Conservation (phyloP, 2,797 vertebrate species). For the Platalea minor region DNA sequence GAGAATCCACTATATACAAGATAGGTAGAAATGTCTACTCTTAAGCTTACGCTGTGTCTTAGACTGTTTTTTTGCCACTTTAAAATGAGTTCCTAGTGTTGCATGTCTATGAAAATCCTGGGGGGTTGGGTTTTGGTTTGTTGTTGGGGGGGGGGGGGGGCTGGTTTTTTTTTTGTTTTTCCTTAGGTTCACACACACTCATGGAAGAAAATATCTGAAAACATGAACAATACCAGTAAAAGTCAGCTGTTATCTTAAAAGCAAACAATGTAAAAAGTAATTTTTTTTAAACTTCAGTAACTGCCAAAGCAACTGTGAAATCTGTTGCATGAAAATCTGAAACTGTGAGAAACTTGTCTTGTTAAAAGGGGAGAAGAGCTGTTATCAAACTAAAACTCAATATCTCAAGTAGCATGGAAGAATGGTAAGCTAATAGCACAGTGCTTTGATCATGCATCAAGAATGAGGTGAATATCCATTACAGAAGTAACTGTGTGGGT, state of each 20-base stretch:
- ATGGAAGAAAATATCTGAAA: neutral
- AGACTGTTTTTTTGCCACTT: neutral
- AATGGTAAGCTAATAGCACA: neutral
- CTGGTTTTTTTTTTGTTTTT: neutral
- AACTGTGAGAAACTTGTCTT: conserved; percentile 16
- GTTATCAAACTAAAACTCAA: neutral
- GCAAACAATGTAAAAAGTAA: neutral
- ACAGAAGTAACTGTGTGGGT: neutral
- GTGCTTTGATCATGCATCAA: neutral
- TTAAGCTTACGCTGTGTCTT: neutral
- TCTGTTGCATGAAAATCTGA: conserved; percentile 9
- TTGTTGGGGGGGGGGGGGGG: accelerated
- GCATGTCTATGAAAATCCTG: neutral
- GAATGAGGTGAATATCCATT: conserved; percentile 8
- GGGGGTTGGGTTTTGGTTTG: no score
- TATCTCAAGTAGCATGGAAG: conserved; percentile 15
- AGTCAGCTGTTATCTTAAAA: neutral
- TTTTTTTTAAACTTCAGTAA: conserved; percentile 25
- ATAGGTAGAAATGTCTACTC: neutral
- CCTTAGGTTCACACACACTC: neutral
- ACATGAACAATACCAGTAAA: neutral
- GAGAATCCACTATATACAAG: neutral
- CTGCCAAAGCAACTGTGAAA: conserved; percentile 47
- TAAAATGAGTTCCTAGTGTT: neutral
- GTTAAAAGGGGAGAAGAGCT: neutral